Evolutionary conservation across 2,888 invertebrate species (phyloP), one percentile per base, ranked within the genome.

Genomic region (Philereme transversata): DNA sequence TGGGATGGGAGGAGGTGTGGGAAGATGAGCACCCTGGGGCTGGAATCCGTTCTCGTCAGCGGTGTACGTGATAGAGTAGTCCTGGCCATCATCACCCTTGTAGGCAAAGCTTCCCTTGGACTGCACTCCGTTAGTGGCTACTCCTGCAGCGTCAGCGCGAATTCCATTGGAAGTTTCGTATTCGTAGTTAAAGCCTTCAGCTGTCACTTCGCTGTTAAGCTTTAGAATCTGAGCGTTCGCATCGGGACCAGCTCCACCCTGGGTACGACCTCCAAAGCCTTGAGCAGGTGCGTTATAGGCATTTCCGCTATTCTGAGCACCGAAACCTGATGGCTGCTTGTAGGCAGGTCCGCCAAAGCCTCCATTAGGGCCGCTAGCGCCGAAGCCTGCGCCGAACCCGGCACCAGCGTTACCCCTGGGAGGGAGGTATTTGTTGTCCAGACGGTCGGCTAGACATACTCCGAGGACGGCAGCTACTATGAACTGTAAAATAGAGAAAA

Each of bases 91-190:
- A 55, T 91, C 90, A 36, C 92, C 92, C 80, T 90, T 91, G 85
- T 91, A 92, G 0, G 82, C 82, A 71, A 90, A 92, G 80, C 88
- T 88, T 5, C 92, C 92, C 36, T 90, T 88, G n/a, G 89, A 88
- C 71, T 91, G 91, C 0, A 92, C 91, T 1, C 92, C 92, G 34
- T 91, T 90, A 11, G 90, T 88, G 46, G 91, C 92, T 0, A 89
- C 87, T 5, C 92, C 92, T 5, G 82, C 78, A 0, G 92, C 92
- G 38, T 92, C 90, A 78, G 92, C 92, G 34, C 87, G 85, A 76
- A 92, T 92, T 0, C 92, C 92, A 70, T 92, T 92, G 4, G 91
- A 91, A 3, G 92, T 92, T 65, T 92, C 92, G 65, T 89, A 92
- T 72, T 91, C 90, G 69, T 90, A 92, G 4, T 87, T 73, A 79